A percentile compares a stretch with the other conserved stretches of the same genome.
phyloP scores from a whole-genome alignment of 2,888 invertebrate genomes.

The Dinocampus coccinellae region DNA sequence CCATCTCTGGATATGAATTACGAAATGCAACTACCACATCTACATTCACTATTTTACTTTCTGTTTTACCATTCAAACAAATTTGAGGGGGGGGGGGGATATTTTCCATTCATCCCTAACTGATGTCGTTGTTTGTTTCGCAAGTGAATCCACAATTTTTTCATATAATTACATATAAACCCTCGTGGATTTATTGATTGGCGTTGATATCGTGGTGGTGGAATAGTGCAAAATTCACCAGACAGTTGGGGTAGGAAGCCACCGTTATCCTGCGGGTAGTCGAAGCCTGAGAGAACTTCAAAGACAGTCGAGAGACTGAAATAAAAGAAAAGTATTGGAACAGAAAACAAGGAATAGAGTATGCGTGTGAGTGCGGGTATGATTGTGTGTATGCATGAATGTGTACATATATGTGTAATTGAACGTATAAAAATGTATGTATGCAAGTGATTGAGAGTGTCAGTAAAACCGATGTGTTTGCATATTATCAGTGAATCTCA shows the following conservation, averaged over 20 bases:
- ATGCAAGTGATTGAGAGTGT: too few relatives aligned
- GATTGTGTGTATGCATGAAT: neutral
- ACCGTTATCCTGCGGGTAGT: constrained; percentile 10
- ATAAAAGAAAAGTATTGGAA: neutral
- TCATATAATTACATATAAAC: neutral
- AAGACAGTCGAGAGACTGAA: neutral
- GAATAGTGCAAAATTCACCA: constrained; percentile 9
- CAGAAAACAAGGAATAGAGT: neutral
- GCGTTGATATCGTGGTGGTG: constrained; percentile 27
- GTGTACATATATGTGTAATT: too few relatives aligned
- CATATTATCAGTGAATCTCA: constrained; percentile 1
- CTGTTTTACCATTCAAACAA: neutral
- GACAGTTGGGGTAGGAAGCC: constrained; percentile 15
- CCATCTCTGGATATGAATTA: too few relatives aligned
- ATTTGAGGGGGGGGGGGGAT: too few relatives aligned
- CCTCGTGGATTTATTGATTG: constrained; percentile 33
- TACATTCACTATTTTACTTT: neutral
- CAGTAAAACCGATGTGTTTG: neutral
- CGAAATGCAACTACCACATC: neutral
- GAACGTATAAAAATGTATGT: too few relatives aligned
- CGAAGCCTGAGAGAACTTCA: neutral
- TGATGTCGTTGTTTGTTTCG: constrained; percentile 17
- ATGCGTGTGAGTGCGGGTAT: neutral
- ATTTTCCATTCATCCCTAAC: neutral
- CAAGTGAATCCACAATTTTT: neutral